A percentile compares a stretch with the other conserved stretches of the same genome.
Conservation (phyloP, 2,113 vertebrate species). For the Oncorhynchus tshawytscha region DNA sequence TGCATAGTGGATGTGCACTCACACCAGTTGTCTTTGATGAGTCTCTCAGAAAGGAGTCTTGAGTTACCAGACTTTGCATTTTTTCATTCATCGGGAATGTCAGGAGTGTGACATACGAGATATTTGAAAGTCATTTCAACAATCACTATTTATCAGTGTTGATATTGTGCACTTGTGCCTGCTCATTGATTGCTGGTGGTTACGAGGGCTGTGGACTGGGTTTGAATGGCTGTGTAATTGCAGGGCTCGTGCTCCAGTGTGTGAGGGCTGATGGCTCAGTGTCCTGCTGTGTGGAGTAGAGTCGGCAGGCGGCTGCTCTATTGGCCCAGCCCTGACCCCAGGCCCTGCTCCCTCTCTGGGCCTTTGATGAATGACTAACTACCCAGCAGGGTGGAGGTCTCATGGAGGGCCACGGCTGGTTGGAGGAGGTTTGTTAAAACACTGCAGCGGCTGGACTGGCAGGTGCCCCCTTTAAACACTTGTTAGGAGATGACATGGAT, state of each 20-base stretch:
- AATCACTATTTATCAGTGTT: too few relatives aligned
- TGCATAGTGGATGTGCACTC: neutral
- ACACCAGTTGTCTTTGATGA: neutral
- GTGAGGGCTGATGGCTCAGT: constrained; percentile 25
- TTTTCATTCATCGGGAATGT: too few relatives aligned
- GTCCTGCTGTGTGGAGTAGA: constrained; percentile 1
- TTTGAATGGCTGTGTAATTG: neutral
- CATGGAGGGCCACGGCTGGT: constrained; percentile 35
- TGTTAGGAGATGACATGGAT: constrained; percentile 60
- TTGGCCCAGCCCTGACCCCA: neutral
- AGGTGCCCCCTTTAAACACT: constrained; percentile 66
- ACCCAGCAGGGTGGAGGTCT: constrained; percentile 43
- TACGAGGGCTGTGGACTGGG: neutral
- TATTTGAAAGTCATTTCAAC: too few relatives aligned
- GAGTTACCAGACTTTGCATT: too few relatives aligned
- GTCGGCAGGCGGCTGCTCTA: too few relatives aligned
- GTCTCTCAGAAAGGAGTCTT: neutral
- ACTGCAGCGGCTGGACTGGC: constrained; percentile 39
- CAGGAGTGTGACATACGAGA: too few relatives aligned
- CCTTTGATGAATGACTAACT: constrained; percentile 53
- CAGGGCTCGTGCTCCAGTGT: neutral
- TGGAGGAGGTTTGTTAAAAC: constrained; percentile 59
- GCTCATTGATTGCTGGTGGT: neutral
- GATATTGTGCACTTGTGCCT: too few relatives aligned
- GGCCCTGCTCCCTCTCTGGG: neutral